These are phyloP conservation scores for Cerastis leucographa DNA, from an alignment of 2,888 invertebrate species.

Conservation along the genomic window DNA sequence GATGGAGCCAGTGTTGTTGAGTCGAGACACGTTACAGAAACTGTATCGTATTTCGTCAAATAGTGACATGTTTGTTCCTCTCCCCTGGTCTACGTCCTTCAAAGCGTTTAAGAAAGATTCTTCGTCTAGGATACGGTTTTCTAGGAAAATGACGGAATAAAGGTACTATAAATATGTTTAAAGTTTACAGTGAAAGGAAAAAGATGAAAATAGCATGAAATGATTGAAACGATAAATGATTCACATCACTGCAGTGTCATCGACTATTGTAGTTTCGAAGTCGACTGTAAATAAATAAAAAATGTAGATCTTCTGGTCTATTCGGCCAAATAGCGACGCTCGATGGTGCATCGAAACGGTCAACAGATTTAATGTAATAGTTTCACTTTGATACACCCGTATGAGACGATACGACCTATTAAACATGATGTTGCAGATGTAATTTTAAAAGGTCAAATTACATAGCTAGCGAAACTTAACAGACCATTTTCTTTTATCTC, in stretches of 20 bases:
- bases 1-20: conserved; percentile 67
- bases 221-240: not conserved
- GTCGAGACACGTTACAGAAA: conserved; percentile 79
- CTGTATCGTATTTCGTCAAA: conserved; percentile 87
- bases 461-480: no score
- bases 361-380: not conserved
- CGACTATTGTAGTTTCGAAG: not conserved
- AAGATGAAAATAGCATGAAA: not conserved
- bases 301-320: no score
- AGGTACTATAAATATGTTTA: conserved; percentile 47
- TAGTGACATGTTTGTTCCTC: conserved; percentile 83
- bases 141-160: conserved; percentile 70
- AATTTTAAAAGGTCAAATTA: no score
- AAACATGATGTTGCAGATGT: no score
- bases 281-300: not conserved
- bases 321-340: no score
- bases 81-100: conserved; percentile 81
- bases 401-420: no score
- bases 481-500: no score
- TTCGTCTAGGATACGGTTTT: conserved; percentile 83
- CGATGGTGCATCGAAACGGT: no score
- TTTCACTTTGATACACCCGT: not conserved
- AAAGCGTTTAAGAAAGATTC: conserved; percentile 83
- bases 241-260: no score
- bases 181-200: no score